These are phyloP conservation scores for Ciconia nigra DNA, from an alignment of 2,797 vertebrate genomes.

Conservation along the genomic window DNA sequence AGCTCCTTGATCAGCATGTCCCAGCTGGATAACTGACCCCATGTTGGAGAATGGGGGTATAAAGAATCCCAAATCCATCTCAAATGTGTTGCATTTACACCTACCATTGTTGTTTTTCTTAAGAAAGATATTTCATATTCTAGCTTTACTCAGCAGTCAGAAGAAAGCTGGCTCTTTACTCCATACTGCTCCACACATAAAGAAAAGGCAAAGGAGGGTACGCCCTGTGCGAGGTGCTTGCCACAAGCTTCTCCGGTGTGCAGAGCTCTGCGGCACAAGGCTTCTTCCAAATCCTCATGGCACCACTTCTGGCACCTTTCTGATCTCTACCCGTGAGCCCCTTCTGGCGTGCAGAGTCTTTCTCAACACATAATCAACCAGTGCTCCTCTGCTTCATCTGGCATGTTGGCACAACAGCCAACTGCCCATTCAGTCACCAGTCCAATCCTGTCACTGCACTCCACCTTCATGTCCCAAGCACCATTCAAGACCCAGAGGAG, in stretches of 20 bases:
- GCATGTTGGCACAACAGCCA: neutral
- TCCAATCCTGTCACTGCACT: neutral
- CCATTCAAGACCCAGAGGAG: neutral
- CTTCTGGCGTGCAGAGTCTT: rapidly evolving
- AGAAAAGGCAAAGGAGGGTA: neutral
- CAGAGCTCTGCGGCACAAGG: neutral
- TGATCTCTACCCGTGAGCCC: neutral
- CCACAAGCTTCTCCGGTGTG: neutral
- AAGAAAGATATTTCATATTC: neutral
- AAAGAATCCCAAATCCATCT: neutral
- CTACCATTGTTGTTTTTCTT: neutral
- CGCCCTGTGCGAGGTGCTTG: neutral
- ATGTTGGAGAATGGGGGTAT: neutral
- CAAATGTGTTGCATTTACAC: neutral
- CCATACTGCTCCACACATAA: rapidly evolving
- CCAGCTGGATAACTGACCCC: neutral
- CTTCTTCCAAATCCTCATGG: neutral
- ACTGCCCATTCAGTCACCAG: neutral
- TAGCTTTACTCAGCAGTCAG: neutral
- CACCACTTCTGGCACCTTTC: neutral
- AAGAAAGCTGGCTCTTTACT: neutral
- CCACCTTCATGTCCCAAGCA: rapidly evolving
- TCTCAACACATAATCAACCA: neutral
- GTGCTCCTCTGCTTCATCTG: neutral
- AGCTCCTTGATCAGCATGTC: neutral